phyloP scores from a whole-genome alignment of 2,888 invertebrate species.

The Drosophila buzzatii region DNA sequence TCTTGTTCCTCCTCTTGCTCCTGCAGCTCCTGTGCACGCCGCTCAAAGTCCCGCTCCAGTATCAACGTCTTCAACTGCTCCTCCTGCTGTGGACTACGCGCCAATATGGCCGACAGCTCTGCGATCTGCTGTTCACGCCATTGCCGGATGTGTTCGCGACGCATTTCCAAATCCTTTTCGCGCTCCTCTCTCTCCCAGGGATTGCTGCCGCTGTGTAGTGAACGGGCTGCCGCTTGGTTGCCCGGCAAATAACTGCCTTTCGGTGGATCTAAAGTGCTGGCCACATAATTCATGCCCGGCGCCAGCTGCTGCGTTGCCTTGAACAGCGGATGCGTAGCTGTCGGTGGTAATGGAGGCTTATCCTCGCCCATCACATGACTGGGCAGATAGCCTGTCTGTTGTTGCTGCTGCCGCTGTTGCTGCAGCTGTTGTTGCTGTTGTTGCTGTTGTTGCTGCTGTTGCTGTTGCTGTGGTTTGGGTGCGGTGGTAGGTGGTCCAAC shows the following conservation, averaged over 20 bases:
- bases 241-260: conserved; percentile 90
- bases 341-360: conserved; percentile 89
- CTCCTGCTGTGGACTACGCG: conserved; percentile 92
- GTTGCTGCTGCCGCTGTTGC: conserved; percentile 39
- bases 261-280: conserved; percentile 91
- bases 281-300: conserved; percentile 87
- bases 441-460: conserved; percentile 37
- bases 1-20: conserved; percentile 88
- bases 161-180: conserved; percentile 90
- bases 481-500: conserved; percentile 61
- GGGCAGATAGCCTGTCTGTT: conserved; percentile 46
- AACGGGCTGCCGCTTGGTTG: conserved; percentile 36
- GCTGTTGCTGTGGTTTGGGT: conserved; percentile 65
- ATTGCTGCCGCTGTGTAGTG: conserved; percentile 87
- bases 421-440: conserved; percentile 43
- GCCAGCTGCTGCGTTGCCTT: conserved; percentile 79
- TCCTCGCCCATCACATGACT: conserved; percentile 66
- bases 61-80: conserved; percentile 95
- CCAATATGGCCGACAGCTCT: conserved; percentile 90
- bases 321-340: conserved; percentile 90
- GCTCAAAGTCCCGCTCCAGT: conserved; percentile 97
- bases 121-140: conserved; percentile 95
- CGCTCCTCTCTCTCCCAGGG: conserved; percentile 98
- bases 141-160: conserved; percentile 90
- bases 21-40: conserved; percentile 92